Percentiles rank a stretch among this genome's conserved stretches.
phyloP scores from a whole-genome alignment of 2,113 vertebrate species.

The Oncorhynchus clarkii region DNA sequence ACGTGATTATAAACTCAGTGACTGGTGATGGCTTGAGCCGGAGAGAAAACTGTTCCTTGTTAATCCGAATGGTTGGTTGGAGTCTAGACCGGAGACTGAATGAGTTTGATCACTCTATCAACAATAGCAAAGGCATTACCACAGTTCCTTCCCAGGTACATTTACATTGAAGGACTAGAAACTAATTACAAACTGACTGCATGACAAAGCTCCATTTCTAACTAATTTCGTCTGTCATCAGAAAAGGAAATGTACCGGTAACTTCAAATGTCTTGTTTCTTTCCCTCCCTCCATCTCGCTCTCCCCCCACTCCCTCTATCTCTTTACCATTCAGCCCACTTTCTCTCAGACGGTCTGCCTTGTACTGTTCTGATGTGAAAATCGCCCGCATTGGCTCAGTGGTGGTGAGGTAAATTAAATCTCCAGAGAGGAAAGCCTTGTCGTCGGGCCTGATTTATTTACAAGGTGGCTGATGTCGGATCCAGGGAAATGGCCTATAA shows the following conservation, averaged over 20 bases:
- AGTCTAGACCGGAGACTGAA: conserved; percentile 30
- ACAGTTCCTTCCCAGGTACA: conserved; percentile 39
- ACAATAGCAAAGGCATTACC: conserved; percentile 41
- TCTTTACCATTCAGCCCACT: no score
- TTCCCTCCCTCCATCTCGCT: no score
- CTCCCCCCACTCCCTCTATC: no score
- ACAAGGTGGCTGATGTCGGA: conserved; percentile 56
- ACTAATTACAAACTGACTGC: conserved; percentile 53
- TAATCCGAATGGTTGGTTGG: conserved; percentile 3
- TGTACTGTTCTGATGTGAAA: no score
- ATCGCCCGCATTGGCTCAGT: no score
- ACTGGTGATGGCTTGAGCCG: no score
- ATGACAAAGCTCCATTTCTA: conserved; percentile 53
- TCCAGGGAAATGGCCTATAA: conserved; percentile 60
- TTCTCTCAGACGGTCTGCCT: no score
- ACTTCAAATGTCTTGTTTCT: no score
- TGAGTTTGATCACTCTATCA: conserved; percentile 46
- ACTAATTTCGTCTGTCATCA: conserved; percentile 51
- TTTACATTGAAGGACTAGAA: conserved; percentile 52
- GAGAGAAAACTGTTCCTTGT: no score
- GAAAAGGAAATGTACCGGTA: neutral
- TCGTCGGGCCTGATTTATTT: conserved; percentile 68
- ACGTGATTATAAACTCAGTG: no score
- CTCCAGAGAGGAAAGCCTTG: conserved; percentile 41
- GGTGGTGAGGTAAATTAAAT: no score